Conservation (phyloP, 2,797 vertebrate species). For the Gadopsis bispinosus region DNA sequence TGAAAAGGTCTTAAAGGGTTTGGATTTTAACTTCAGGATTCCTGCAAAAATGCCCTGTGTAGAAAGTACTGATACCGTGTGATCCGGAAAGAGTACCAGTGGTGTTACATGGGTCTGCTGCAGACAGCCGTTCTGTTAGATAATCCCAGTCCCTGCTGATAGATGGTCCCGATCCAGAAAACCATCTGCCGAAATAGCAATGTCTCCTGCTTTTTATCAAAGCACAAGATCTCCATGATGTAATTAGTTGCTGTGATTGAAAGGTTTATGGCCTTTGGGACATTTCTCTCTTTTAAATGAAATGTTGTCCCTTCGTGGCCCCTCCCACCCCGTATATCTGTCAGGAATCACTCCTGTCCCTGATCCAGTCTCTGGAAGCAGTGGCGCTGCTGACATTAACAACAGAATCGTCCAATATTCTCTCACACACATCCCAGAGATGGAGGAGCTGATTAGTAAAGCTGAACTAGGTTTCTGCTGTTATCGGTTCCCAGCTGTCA, state of each 20-base stretch:
- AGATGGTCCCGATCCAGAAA: neutral
- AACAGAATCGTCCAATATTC: slow-evolving; percentile 5
- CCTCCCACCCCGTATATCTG: neutral
- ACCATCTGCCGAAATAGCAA: neutral
- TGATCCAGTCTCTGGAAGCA: slow-evolving; percentile 38
- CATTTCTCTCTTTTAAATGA: slow-evolving; percentile 39
- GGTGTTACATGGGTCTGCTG: neutral
- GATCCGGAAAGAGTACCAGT: neutral
- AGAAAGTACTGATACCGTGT: neutral
- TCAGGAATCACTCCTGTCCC: slow-evolving; percentile 1
- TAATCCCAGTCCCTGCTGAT: slow-evolving; percentile 3
- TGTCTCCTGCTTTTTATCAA: slow-evolving; percentile 7
- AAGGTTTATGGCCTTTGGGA: neutral
- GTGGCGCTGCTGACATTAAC: slow-evolving; percentile 34
- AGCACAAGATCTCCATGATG: neutral
- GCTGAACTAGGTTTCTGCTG: slow-evolving; percentile 31
- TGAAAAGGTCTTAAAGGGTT: too few species aligned
- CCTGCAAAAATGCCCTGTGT: too few species aligned
- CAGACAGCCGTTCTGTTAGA: neutral
- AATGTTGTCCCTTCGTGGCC: slow-evolving; percentile 6
- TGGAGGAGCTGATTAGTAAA: slow-evolving; percentile 25
- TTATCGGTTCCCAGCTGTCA: slow-evolving; percentile 55
- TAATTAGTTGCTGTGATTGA: slow-evolving; percentile 33
- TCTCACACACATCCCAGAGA: slow-evolving; percentile 18
- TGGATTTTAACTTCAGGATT: too few species aligned